Conservation (phyloP, 35 echinoderm and acorn worm genomes). For the Anneissia japonica region DNA sequence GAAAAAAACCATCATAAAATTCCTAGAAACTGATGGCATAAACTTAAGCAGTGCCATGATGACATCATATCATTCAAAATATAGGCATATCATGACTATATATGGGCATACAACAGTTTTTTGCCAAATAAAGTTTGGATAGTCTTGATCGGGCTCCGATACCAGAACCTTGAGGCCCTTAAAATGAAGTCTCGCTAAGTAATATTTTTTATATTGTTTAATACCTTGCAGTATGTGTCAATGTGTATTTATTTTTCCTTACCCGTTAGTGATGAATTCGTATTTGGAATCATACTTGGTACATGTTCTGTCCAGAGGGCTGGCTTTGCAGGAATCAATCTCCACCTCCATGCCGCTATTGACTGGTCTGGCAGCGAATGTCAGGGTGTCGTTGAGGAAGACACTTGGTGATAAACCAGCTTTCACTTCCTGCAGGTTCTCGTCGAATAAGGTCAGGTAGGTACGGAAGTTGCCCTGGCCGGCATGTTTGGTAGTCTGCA, state of each 20-base stretch:
- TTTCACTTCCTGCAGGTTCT: background rate
- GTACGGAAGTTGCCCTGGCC: background rate
- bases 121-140: no score
- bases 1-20: no score
- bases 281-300: background rate
- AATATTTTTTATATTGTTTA: no score
- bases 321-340: background rate
- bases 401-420: background rate
- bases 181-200: no score
- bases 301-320: background rate
- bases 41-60: no score
- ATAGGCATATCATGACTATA: no score
- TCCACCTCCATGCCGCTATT: background rate
- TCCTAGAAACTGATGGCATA: no score
- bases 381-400: background rate
- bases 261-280: background rate
- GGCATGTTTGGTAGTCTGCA: background rate
- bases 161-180: no score
- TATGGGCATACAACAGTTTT: no score
- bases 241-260: background rate
- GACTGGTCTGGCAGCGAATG: background rate
- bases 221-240: no score
- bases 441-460: background rate
- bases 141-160: no score
- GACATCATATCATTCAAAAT: no score